Evolutionary conservation across 2,797 vertebrate genomes (phyloP), one percentile per base, ranked within the genome.

Genomic region (Pseudotriccus pelzelni): DNA sequence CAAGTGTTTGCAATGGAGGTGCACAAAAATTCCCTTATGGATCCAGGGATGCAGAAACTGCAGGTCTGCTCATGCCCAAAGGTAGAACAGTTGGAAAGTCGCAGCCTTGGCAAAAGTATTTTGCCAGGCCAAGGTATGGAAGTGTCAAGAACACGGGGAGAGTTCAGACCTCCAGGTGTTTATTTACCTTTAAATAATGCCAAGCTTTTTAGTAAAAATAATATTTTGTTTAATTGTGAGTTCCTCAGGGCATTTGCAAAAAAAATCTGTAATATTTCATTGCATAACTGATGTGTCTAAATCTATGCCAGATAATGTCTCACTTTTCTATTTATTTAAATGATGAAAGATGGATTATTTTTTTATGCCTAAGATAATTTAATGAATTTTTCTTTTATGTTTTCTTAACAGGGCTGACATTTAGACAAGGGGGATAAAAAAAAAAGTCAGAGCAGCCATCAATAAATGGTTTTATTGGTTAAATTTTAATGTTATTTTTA

Each of bases 401-500:
- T 89, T 93, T 64, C 81, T 89, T 94, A 84, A 53, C 41, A 58
- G 20, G 8, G 43, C 27, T 90, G 87, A 94, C 80, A 94, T 95
- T 95, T 95, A 87, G 68, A 87, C 27, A 73, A 36, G 59, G 19
- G 37, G n/a, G 23, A 37, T 37, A 46, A 32, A 41, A 70, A 68
- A 88, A 59, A 55, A 58, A 30, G 8, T n/a, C 70, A 89, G 39
- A 50, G 3, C 63, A 91, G 64, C 63, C 63, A 87, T 78, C 73
- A 84, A 56, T 81, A 92, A 86, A 41, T 67, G 59, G 52, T 22
- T 96, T 91, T 80, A 88, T 85, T 90, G 46, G 83, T 87, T 95
- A 91, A 56, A 86, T 86, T 83, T 89, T 63, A 85, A 83, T 92
- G 82, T 36, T 95, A 82, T 93, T 95, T 95, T 96, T 89, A 87